These are phyloP conservation scores for Ophion ventricosus DNA, from an alignment of 2,888 invertebrate genomes.

Conservation along the genomic window DNA sequence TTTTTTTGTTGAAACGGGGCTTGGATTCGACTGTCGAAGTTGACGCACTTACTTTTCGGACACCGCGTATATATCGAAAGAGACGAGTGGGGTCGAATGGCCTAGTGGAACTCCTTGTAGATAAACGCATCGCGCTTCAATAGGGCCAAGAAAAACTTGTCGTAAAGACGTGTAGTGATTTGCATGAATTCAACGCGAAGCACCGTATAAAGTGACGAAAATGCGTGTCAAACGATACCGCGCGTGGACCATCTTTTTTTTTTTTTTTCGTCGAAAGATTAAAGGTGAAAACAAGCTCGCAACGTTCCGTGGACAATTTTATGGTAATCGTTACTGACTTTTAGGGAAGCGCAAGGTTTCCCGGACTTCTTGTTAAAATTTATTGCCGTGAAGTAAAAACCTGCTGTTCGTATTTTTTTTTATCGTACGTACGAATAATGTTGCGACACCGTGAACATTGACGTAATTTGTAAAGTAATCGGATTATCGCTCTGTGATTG, in stretches of 20 bases:
- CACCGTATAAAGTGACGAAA: not conserved
- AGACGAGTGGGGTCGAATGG: not conserved
- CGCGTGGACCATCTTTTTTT: not conserved
- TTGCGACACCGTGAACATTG: not conserved
- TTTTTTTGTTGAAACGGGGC: no score
- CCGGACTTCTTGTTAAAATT: not conserved
- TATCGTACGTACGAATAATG: not conserved
- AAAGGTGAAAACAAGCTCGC: not conserved
- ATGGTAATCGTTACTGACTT: conserved; percentile 14
- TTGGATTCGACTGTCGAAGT: not conserved
- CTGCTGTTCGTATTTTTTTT: not conserved
- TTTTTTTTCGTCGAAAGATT: not conserved
- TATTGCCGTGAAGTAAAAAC: not conserved
- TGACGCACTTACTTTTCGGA: not conserved
- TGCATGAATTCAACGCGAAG: not conserved
- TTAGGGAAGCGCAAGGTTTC: not conserved
- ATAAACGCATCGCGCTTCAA: not conserved
- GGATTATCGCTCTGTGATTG: no score
- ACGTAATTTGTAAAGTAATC: no score
- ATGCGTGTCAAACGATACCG: conserved; percentile 4
- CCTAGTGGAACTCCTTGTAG: not conserved
- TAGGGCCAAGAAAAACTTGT: not conserved
- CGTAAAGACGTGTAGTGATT: conserved; percentile 10
- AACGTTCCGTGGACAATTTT: not conserved
- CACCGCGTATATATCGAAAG: not conserved